These are phyloP conservation scores for Palythoa heliodiscus DNA, from an alignment of 92 coral and sea anemone genomes.

Conservation along the genomic window DNA sequence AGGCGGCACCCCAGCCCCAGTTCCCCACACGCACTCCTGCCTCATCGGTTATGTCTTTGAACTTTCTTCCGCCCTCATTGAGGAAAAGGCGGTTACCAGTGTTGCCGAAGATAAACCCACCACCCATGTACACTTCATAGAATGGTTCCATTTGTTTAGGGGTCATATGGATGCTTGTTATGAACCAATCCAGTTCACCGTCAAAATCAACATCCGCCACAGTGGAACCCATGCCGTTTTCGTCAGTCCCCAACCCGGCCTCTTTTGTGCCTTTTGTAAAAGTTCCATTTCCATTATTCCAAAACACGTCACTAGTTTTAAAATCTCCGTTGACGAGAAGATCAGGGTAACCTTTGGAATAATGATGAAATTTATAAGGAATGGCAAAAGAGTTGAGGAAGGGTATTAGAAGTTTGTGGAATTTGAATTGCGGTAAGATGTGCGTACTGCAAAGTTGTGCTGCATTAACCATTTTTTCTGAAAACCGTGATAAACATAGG, in stretches of 20 bases:
- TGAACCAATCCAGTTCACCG: constrained; percentile 96
- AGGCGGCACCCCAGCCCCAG: constrained; percentile 99
- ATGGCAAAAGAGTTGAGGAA: too few species aligned
- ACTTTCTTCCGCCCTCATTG: constrained; percentile 86
- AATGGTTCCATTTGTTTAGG: constrained; percentile 90
- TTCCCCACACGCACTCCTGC: constrained; percentile 85
- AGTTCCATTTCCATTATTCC: constrained; percentile 97
- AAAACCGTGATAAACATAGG: too few species aligned
- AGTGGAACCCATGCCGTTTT: constrained; percentile 99
- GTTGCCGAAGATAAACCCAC: constrained; percentile 93
- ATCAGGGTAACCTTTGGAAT: constrained; percentile 71
- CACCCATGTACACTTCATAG: constrained; percentile 87
- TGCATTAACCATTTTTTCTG: too few species aligned
- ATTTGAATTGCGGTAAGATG: too few species aligned
- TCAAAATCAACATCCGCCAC: constrained; percentile 91
- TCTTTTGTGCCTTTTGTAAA: constrained; percentile 79
- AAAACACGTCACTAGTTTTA: constrained; percentile 87
- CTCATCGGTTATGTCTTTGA: constrained; percentile 84
- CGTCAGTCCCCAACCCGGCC: constrained; percentile 88
- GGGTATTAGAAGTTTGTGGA: too few species aligned
- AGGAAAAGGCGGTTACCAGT: constrained; percentile 90
- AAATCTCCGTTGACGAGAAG: constrained; percentile 87
- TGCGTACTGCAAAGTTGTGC: too few species aligned
- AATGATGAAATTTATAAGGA: neutral
- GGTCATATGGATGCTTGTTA: constrained; percentile 91